Evolutionary conservation across 2,888 invertebrate genomes (phyloP).

Genomic region (Philereme transversata): DNA sequence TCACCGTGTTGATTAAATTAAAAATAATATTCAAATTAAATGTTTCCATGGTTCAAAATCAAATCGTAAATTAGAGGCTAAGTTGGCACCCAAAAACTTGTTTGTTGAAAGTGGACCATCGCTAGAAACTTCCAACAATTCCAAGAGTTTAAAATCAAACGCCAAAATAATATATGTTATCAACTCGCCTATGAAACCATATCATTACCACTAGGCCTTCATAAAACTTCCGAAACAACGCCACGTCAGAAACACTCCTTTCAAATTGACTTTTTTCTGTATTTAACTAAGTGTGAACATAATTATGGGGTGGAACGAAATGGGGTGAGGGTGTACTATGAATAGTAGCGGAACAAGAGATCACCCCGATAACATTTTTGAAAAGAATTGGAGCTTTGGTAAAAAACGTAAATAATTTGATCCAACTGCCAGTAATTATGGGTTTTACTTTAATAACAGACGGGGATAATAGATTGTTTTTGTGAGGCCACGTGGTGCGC

Average conservation of each 20-base stretch:
- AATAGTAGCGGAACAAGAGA: conserved; percentile 37
- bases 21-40: too few relatives aligned
- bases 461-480: conserved; percentile 18
- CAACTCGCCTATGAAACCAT: background rate
- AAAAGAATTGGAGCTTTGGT: background rate
- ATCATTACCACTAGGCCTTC: conserved; percentile 4
- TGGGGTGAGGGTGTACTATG: conserved; percentile 34
- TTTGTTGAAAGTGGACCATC: too few relatives aligned
- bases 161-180: too few relatives aligned
- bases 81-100: too few relatives aligned
- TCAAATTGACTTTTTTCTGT: conserved; percentile 30
- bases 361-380: conserved; percentile 8
- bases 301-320: conserved; percentile 40
- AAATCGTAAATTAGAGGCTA: too few relatives aligned
- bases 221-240: conserved; percentile 3
- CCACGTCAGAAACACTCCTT: conserved; percentile 35
- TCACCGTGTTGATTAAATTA: too few relatives aligned
- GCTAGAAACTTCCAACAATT: too few relatives aligned
- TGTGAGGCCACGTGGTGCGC: background rate
- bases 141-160: too few relatives aligned
- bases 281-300: conserved; percentile 49
- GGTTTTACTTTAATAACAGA: conserved; percentile 15
- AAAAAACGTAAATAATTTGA: conserved; percentile 25
- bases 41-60: too few relatives aligned
- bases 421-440: conserved; percentile 19